Evolutionary conservation across 2,113 vertebrate genomes (phyloP), one percentile per base, ranked within the genome.

Genomic region (Forbesichthys agassizii): DNA sequence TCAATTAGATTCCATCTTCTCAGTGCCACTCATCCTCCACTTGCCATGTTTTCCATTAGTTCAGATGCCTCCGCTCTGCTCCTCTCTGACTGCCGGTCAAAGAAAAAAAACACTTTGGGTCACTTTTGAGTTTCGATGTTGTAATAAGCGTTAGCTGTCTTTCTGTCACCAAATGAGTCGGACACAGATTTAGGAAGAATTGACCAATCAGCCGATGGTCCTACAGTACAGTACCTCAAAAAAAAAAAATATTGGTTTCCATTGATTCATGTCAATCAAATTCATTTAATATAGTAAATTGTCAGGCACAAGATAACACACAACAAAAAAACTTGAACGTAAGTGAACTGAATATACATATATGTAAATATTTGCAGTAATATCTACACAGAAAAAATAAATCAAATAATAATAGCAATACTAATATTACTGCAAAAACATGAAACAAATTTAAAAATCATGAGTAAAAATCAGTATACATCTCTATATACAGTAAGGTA

Each of bases 161-260:
- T 55, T 10, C 71, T 1, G 0, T 75, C 76, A 61, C 72, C n/a
- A 3, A 58, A 71, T 89, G 86, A 91, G 68, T 91, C 89, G 88
- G 75, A 68, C 57, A 80, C 72, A 82, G 68, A 90, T 89, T 81
- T 86, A 83, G 89, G 89, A 91, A 90, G 84, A 80, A 79, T 72
- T 79, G 51, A 59, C 57, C 4, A 42, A 42, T 42, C 4, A 42
- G 7, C 36, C 5, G 36, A 42, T 42, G 36, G 36, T 42, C 36
- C 36, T 27, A 27, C 27, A 27, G 27, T 27, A 42, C 36, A 27
- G 27, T 27, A 42, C 36, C 36, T 42, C 36, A 42, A 7, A 7
- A 7, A 20, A 0, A 42, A 42, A 42, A 42, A 42, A 6, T 1
- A 42, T 6, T 42, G 7, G 5, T 42, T 6, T 42, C 36, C 36